These are phyloP conservation scores for Nothobranchius kuhntae DNA, from an alignment of 2,113 vertebrate species.

Conservation along the genomic window DNA sequence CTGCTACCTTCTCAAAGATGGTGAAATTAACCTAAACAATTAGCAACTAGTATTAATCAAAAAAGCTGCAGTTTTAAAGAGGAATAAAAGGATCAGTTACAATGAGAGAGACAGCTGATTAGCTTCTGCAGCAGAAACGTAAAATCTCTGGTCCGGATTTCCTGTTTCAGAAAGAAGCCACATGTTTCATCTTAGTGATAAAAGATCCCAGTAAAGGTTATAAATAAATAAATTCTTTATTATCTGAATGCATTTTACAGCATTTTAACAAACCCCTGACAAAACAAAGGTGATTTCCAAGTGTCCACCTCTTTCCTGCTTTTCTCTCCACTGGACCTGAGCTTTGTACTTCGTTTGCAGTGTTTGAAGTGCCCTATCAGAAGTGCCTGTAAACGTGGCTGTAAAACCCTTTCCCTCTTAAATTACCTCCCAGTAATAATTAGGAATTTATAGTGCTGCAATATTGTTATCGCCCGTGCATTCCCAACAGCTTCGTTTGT, in stretches of 20 bases:
- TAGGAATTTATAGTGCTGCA: slow-evolving; percentile 54
- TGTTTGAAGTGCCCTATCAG: slow-evolving; percentile 55
- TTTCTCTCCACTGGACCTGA: slow-evolving; percentile 28
- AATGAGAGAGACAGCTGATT: not conserved
- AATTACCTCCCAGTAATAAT: slow-evolving; percentile 59
- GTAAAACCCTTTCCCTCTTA: slow-evolving; percentile 48
- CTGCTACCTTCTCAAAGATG: no score
- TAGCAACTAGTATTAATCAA: no score
- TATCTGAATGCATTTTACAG: slow-evolving; percentile 8
- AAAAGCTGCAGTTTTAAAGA: not conserved
- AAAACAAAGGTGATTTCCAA: not conserved
- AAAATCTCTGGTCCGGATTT: not conserved
- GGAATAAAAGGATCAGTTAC: not conserved
- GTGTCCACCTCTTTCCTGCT: slow-evolving; percentile 10
- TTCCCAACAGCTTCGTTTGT: slow-evolving; percentile 57
- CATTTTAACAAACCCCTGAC: slow-evolving; percentile 4
- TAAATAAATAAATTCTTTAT: slow-evolving; percentile 2
- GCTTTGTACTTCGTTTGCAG: slow-evolving; percentile 42
- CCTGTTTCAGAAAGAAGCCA: not conserved
- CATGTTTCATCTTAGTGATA: not conserved
- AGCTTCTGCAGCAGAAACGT: not conserved
- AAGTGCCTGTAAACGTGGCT: slow-evolving; percentile 40
- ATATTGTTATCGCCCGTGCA: slow-evolving; percentile 45
- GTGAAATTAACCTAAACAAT: no score
- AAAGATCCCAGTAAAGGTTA: not conserved